Evolutionary conservation across 2,797 vertebrate genomes (phyloP).

Genomic region (Spondyliosoma cantharus): DNA sequence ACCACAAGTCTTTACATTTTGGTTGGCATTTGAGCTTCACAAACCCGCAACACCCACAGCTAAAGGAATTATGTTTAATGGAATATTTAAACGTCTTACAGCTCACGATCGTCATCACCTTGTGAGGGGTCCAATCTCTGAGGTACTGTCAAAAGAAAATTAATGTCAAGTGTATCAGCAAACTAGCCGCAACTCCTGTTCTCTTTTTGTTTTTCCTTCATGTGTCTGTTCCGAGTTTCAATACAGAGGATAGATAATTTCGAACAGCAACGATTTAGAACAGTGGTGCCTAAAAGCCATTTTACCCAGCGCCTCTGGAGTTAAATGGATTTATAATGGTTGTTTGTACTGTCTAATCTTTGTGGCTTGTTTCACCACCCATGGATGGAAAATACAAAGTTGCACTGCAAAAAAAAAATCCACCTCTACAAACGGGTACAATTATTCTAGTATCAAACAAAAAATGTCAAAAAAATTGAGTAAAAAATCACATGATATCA

Average conservation of each 20-base stretch:
- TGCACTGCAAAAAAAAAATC: background rate
- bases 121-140: background rate
- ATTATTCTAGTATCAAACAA: background rate
- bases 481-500: no score
- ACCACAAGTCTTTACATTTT: slow-evolving; percentile 26
- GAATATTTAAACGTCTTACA: slow-evolving; percentile 9
- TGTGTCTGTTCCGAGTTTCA: slow-evolving; percentile 24
- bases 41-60: background rate
- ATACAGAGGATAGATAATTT: slow-evolving; percentile 17
- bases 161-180: background rate
- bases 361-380: slow-evolving; percentile 51
- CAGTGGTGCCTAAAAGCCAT: slow-evolving; percentile 49
- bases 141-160: slow-evolving; percentile 31
- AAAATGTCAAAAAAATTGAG: background rate
- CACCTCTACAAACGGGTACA: background rate
- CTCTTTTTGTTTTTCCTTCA: slow-evolving; percentile 14
- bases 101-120: slow-evolving; percentile 15
- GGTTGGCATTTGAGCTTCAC: slow-evolving; percentile 20
- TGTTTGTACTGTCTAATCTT: slow-evolving; percentile 66
- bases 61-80: slow-evolving; percentile 16
- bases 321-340: slow-evolving; percentile 74
- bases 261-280: slow-evolving; percentile 41
- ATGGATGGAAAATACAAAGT: slow-evolving; percentile 47
- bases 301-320: slow-evolving; percentile 48
- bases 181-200: background rate